Evolutionary conservation across 2,888 invertebrate genomes (phyloP), one percentile per base, ranked within the genome.

Genomic region (Pristionchus exspectatus): DNA sequence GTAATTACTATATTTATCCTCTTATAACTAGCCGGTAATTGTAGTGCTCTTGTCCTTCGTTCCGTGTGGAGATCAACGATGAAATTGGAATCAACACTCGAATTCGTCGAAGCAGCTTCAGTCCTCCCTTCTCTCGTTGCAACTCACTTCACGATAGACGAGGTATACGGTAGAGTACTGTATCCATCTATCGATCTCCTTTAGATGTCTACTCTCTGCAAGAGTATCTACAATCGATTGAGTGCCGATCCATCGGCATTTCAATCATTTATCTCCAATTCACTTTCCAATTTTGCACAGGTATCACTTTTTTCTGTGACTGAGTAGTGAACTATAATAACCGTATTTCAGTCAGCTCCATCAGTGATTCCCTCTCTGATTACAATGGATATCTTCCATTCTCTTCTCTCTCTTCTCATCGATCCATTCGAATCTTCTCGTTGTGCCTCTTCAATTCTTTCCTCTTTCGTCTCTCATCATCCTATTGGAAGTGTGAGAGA

Each of bases 111-210:
- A 24, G 89, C 89, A 3, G 81, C 83, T 4, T 33, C 83, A 4
- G 33, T 33, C 27, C 54, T 81, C 5, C 81, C 89, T n/a, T 38
- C 89, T 5, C 66, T 89, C 33, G 89, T 83, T 44, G 81, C 83
- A 7, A 44, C 83, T 44, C 89, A 89, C 50, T 89, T 89, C 83
- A 69, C 89, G 16, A 59, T 89, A 21, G 72, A 89, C 30, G 89
- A 89, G 83, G 89, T 89, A 56, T 24, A n/a, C 50, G n/a, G 69
- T 24, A 30, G 59, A 85, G 30, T 24, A 85, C 54, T 3, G 27
- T 30, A 27, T 27, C 54, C 54, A 54, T 56, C 44, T n/a, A 56
- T 66, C 50, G 44, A 27, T 44, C 16, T 69, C 21, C 24, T 87
- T n/a, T 18, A 87, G 87, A 56, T 87, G 38, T 21, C 44, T 10